Conservation (phyloP, 2,113 vertebrate species). For the Corapipo altera region DNA sequence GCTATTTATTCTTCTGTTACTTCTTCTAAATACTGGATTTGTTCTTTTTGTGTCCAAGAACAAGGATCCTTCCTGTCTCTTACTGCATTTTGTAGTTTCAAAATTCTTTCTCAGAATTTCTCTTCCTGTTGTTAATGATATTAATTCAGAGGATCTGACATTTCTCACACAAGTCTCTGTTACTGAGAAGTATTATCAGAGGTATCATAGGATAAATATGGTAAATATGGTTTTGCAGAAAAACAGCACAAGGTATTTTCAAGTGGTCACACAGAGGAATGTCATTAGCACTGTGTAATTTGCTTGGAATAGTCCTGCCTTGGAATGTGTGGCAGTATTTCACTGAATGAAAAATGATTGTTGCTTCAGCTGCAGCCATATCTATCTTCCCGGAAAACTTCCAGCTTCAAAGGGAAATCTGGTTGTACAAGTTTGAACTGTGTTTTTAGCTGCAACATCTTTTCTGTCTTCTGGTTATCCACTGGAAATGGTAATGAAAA, state of each 20-base stretch:
- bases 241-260: not conserved
- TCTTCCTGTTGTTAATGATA: not conserved
- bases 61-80: not conserved
- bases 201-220: not conserved
- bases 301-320: not conserved
- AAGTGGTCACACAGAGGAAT: not conserved
- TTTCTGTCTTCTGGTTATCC: slow-evolving; percentile 19
- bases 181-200: not conserved
- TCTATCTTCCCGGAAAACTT: slow-evolving; percentile 41
- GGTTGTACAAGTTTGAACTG: slow-evolving; percentile 19
- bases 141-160: not conserved
- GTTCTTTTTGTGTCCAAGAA: not conserved
- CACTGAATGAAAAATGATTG: slow-evolving; percentile 11
- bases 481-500: slow-evolving; percentile 35
- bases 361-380: slow-evolving; percentile 64
- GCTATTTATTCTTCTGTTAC: not conserved
- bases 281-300: not conserved
- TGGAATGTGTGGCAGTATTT: slow-evolving; percentile 40
- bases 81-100: not conserved
- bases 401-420: slow-evolving; percentile 60
- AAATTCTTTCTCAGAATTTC: not conserved
- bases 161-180: not conserved
- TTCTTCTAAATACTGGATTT: not conserved
- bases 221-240: not conserved
- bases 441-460: slow-evolving; percentile 54